These are phyloP conservation scores for Thryonomys swinderianus DNA, from an alignment of 2,113 vertebrate genomes.

Conservation along the genomic window DNA sequence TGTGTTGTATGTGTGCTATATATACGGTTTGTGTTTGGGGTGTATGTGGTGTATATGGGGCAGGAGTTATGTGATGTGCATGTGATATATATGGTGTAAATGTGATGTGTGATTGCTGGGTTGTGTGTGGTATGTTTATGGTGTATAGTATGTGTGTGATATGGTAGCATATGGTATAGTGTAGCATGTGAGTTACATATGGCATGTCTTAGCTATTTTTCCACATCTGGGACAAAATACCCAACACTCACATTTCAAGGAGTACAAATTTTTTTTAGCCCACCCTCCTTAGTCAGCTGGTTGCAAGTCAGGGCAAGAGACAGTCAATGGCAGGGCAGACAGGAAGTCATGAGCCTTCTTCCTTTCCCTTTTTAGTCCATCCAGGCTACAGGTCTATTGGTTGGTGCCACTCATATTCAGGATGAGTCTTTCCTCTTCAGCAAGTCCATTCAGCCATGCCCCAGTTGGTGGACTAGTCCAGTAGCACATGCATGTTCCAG, in stretches of 20 bases:
- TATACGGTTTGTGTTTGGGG: too few species aligned
- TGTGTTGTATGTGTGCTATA: too few species aligned
- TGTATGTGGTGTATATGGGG: rapidly evolving
- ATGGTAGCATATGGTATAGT: neutral
- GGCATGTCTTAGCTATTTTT: neutral
- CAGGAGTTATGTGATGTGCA: neutral
- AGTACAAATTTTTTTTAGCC: neutral
- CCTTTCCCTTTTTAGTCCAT: neutral
- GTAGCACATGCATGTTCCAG: neutral
- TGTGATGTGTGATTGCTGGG: neutral
- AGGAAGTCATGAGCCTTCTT: neutral
- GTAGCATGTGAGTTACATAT: neutral
- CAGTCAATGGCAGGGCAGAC: neutral
- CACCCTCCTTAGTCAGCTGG: neutral
- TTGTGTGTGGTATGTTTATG: neutral
- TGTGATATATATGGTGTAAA: neutral
- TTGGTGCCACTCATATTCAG: neutral
- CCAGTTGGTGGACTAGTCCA: neutral
- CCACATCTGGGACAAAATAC: neutral
- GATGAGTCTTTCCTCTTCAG: neutral
- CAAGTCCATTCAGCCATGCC: neutral
- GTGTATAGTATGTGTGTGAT: neutral
- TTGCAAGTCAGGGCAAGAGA: neutral
- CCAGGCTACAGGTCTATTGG: neutral
- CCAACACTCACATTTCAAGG: neutral